Base-by-base conservation (phyloP, 1,140 invertebrate genomes). In the Whitmania pigra region DNA sequence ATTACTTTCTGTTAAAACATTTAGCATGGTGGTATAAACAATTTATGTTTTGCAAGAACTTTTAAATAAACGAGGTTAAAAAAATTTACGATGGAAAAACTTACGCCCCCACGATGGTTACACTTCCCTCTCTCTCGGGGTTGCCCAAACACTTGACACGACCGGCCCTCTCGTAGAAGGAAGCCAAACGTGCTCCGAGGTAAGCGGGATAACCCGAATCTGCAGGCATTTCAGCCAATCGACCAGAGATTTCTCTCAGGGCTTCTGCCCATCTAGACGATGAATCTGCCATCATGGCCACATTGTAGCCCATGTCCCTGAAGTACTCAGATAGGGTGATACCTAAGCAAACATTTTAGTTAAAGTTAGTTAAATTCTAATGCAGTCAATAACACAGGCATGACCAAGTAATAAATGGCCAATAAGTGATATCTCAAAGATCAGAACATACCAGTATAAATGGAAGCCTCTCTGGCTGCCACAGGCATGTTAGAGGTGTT, bases 401-500 rank as follows among this genome's bases (percentile, higher is more conserved):
- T 9, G 22, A 63, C 18, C 13, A 6, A 71, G 13, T 27, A 5
- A 71, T 71, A 63, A 63, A 13, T 18, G 18, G 18, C 11, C 18
- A 31, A 1, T 25, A 31, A 31, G 1, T 25, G 20, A 31, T 25
- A 4, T 57, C 20, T 4, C 2, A 9, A 25, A 2, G 54, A 57
- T 22, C 22, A 63, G 22, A 55, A 74, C 75, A 53, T 86, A 84
- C 92, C 93, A 69, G 97, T 99, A 82, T 99, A 99, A 83, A 99
- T 99, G 77, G 95, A 99, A 77, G 97, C 97, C 86, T 99, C 97
- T 85, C 97, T 89, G 84, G 97, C 97, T 84, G 97, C 97, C 73
- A 99, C 96, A 84, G 97, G 97, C 97, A 99, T 99, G 89, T 99
- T 99, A 69, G 96, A 99, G 55, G 97, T 99, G 84, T 99, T 99